Base-by-base conservation (phyloP, 2,797 vertebrate species). In the Centroberyx gerrardi region DNA sequence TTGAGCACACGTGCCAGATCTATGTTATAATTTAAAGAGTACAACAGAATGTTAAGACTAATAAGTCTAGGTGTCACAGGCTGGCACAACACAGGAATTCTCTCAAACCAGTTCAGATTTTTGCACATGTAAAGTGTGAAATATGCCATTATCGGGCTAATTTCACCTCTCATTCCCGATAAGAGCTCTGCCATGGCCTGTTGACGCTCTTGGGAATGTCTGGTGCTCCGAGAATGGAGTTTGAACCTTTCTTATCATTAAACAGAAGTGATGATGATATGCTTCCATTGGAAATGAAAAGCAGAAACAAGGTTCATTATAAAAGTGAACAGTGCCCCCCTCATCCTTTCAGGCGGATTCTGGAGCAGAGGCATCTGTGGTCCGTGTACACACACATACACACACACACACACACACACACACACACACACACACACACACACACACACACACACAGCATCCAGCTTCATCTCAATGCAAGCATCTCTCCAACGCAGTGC, bases 301-400 rank as follows among this genome's bases (percentile, higher is more conserved):
- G 72, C 74, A 49, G 69, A 87, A 82, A 71, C 61, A 73, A 72
- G 61, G 77, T 87, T 91, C 74, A 61, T 89, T 94, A 80, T 58
- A 79, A 91, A 91, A 93, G 94, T 91, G 93, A 95, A 95, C 93
- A 95, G 83, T 95, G 94, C 94, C 90, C 95, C 94, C 94, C 91
- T 94, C 86, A 87, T 88, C 88, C 84, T 93, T 76, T 84, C 92
- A 94, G 89, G 87, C 83, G 65, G 81, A 80, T 80, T 74, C 78
- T 86, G 81, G 78, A 87, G 76, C 58, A 82, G 75, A 87, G 80
- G 68, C 82, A 63, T 80, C 76, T 79, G 78, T 74, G 74, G 72
- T 88, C 52, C 1, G 75, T 46, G 53, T 55, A 62, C 44, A 9
- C 28, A 33, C 51, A 71, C 68, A 49, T 1, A 76, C 52, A 58